Conservation (phyloP, 2,888 invertebrate genomes). For the Spialia ferax region DNA sequence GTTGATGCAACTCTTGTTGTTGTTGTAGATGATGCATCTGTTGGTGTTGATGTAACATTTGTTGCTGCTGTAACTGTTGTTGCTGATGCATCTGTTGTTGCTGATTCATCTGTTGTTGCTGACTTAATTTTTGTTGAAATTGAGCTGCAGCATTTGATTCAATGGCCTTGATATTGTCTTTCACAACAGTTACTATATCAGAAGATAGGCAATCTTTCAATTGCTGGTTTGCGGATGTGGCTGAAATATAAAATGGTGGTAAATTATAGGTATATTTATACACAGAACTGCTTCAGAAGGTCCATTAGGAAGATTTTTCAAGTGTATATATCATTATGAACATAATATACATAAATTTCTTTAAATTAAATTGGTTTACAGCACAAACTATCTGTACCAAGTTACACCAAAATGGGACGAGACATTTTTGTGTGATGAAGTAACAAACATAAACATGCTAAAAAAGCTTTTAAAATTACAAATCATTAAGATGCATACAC, state of each 20-base stretch:
- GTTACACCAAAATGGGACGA: no score
- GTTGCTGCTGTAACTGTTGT: neutral
- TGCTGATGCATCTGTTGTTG: neutral
- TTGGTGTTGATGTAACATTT: neutral
- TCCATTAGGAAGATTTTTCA: neutral
- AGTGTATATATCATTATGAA: neutral
- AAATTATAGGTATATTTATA: neutral
- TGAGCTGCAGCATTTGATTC: neutral
- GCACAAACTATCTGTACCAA: no score
- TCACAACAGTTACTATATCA: slow-evolving; percentile 38
- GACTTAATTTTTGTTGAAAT: neutral
- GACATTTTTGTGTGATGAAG: no score
- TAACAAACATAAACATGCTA: no score
- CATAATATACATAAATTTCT: no score
- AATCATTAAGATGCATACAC: neutral
- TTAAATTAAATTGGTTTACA: no score
- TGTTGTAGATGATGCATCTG: no score
- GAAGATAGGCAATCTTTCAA: slow-evolving; percentile 38
- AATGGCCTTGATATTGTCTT: slow-evolving; percentile 29
- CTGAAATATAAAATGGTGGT: slow-evolving; percentile 12
- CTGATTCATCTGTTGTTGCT: neutral
- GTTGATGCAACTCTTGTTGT: no score
- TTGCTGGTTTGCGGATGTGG: slow-evolving; percentile 33
- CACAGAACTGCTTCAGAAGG: neutral
- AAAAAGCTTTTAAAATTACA: no score